Base-by-base conservation (phyloP, 2,113 vertebrate genomes). In the Myrmecophaga tridactyla region DNA sequence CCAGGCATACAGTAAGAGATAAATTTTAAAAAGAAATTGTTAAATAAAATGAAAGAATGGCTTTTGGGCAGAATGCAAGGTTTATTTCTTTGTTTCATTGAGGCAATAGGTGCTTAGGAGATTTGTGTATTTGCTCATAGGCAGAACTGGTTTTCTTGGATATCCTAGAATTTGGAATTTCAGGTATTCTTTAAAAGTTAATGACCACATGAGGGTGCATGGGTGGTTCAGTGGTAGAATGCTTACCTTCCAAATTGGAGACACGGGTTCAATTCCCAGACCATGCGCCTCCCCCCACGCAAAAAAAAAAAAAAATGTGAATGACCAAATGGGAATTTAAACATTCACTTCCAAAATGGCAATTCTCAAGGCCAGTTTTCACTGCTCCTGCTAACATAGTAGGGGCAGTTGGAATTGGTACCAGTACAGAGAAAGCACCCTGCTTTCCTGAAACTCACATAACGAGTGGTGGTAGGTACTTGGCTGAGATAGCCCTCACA, bases 181-280 rank as follows among this genome's bases (percentile, higher is more conserved):
- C 51, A 94, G 73, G 56, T 25, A 2, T 75, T 82, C 62, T 89
- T 92, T 92, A 75, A 81, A 91, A 93, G 53, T 94, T 60, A 72
- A 43, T 77, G 73, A 72, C 36, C 51, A 53, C 51, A 17, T 17
- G 51, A 29, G n/a, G n/a, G n/a, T n/a, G n/a, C n/a, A n/a, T n/a
- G n/a, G n/a, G n/a, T n/a, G n/a, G n/a, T n/a, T n/a, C n/a, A n/a
- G n/a, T n/a, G n/a, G n/a, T n/a, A n/a, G n/a, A n/a, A n/a, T n/a
- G n/a, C n/a, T n/a, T n/a, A n/a, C n/a, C n/a, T n/a, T n/a, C n/a
- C n/a, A n/a, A n/a, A n/a, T n/a, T n/a, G n/a, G n/a, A n/a, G n/a
- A n/a, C n/a, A n/a, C n/a, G n/a, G n/a, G n/a, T n/a, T n/a, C n/a
- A n/a, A n/a, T n/a, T n/a, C n/a, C n/a, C n/a, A n/a, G n/a, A n/a